phyloP scores from a whole-genome alignment of 2,113 vertebrate species.

The Mormoops blainvillei region DNA sequence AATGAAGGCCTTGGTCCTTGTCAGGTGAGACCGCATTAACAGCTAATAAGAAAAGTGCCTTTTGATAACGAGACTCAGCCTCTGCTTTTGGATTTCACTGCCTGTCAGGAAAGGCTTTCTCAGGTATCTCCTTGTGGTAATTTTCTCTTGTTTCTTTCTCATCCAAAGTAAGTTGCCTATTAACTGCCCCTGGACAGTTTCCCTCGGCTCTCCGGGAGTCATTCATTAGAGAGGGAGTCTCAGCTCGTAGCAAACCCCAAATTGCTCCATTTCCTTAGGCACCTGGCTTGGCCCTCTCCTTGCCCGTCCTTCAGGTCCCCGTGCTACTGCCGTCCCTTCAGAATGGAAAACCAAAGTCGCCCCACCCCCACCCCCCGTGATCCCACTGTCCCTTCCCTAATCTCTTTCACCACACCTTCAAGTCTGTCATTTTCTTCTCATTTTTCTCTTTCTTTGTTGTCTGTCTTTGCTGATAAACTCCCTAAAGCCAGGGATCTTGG shows the following conservation, averaged over 20 bases:
- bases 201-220: background rate
- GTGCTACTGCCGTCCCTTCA: rapidly evolving
- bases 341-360: background rate
- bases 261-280: background rate
- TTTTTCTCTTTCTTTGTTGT: background rate
- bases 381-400: rapidly evolving
- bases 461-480: background rate
- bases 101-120: background rate
- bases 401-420: background rate
- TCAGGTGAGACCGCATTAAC: background rate
- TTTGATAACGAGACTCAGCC: background rate
- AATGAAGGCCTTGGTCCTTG: background rate
- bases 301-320: background rate
- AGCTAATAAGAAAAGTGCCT: background rate
- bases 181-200: background rate
- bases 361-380: no score
- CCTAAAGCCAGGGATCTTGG: background rate
- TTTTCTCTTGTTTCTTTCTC: slow-evolving; percentile 13
- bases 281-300: background rate
- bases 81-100: background rate
- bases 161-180: background rate
- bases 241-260: background rate
- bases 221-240: background rate
- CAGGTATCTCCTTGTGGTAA: background rate
- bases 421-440: background rate